These are phyloP conservation scores for human DNA, from an alignment of 2,113 vertebrate species.

Conservation along the genomic window GRCh38 chr1:180721501-180722000, in stretches of 20 bases:
- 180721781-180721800: neutral
- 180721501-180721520: neutral
- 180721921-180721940: neutral
- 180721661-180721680: neutral
- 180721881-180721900: neutral
- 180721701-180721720: neutral
- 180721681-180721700: neutral
- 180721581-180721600: neutral
- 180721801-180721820: too few species aligned
- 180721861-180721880: neutral
- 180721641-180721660: neutral
- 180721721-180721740: neutral
- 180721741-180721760: neutral
- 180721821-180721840: neutral
- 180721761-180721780: neutral
- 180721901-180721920: neutral
- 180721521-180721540: neutral
- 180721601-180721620: neutral
- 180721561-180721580: conserved; percentile 16
- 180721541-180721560: neutral
- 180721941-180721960: neutral
- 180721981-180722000: too few species aligned
- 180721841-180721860: neutral
- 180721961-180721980: neutral
- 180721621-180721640: neutral